These are phyloP conservation scores for Platypus cylindrus DNA, from an alignment of 2,888 invertebrate species.

Conservation along the genomic window DNA sequence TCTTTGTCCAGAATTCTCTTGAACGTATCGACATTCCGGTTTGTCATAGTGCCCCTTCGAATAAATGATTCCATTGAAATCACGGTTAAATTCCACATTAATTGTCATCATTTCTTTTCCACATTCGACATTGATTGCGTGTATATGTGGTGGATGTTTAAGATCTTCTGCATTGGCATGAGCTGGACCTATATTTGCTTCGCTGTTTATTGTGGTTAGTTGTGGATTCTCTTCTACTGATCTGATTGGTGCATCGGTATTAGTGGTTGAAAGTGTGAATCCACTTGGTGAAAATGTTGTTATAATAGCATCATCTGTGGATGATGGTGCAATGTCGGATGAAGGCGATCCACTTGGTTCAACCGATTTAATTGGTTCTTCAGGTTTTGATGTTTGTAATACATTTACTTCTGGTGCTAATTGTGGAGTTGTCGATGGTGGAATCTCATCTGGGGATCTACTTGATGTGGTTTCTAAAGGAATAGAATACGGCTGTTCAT, in stretches of 20 bases:
- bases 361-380: too few relatives aligned
- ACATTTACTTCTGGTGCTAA: too few relatives aligned
- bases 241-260: conserved; percentile 1
- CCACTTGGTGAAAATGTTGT: conserved; percentile 7
- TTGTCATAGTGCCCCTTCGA: conserved; percentile 62
- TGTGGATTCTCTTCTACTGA: conserved; percentile 9
- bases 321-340: too few relatives aligned
- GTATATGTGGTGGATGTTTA: conserved; percentile 64
- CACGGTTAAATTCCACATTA: conserved; percentile 62
- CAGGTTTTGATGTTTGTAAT: too few relatives aligned
- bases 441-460: too few relatives aligned
- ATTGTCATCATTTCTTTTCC: conserved; percentile 76
- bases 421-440: too few relatives aligned
- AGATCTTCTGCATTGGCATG: conserved; percentile 41
- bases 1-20: conserved; percentile 53
- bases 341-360: too few relatives aligned
- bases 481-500: too few relatives aligned
- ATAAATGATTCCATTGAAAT: conserved; percentile 67
- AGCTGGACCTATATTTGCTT: conserved; percentile 18
- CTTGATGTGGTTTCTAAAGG: too few relatives aligned
- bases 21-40: conserved; percentile 59
- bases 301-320: too few relatives aligned
- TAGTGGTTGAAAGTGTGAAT: conserved; percentile 12
- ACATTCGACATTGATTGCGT: conserved; percentile 61
- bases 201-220: conserved; percentile 15